A percentile compares a stretch with the other conserved stretches of the same genome.
Evolutionary conservation across 2,888 invertebrate species (phyloP).

Genomic region (Apoda limacodes): DNA sequence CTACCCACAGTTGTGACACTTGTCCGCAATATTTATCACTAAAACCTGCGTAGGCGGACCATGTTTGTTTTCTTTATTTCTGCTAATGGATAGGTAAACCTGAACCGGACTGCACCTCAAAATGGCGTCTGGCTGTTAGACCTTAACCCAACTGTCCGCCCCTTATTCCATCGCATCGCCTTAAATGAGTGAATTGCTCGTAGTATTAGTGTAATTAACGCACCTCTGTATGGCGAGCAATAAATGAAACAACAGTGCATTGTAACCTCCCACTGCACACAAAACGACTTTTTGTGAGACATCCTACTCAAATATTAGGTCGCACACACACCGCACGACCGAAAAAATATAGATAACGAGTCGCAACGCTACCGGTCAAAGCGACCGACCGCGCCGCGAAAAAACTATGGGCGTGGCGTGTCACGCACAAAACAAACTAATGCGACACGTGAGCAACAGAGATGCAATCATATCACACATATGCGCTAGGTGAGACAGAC

Average conservation of each 20-base stretch:
- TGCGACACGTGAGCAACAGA: conserved; percentile 41
- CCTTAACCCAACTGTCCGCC: background rate
- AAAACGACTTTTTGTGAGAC: conserved; percentile 47
- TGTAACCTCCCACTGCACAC: conserved; percentile 41
- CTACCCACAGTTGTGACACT: too few relatives aligned
- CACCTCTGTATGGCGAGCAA: conserved; percentile 27
- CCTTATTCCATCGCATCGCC: background rate
- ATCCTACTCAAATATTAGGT: conserved; percentile 61
- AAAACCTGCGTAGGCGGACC: too few relatives aligned
- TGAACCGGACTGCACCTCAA: background rate
- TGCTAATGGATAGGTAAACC: too few relatives aligned
- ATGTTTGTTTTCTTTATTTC: too few relatives aligned
- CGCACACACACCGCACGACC: conserved; percentile 49
- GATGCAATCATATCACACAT: conserved; percentile 26
- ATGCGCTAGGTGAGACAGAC: conserved; percentile 29
- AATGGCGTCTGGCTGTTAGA: background rate
- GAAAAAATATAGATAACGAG: conserved; percentile 59
- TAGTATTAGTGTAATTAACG: conserved; percentile 25
- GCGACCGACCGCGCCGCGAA: conserved; percentile 35
- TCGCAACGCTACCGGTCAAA: conserved; percentile 62
- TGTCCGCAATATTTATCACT: too few relatives aligned
- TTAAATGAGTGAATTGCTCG: conserved; percentile 7
- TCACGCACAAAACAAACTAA: conserved; percentile 67
- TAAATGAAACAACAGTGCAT: conserved; percentile 38
- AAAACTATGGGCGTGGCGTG: conserved; percentile 53